phyloP scores from a whole-genome alignment of 2,888 invertebrate species.

The Erynnis tages region DNA sequence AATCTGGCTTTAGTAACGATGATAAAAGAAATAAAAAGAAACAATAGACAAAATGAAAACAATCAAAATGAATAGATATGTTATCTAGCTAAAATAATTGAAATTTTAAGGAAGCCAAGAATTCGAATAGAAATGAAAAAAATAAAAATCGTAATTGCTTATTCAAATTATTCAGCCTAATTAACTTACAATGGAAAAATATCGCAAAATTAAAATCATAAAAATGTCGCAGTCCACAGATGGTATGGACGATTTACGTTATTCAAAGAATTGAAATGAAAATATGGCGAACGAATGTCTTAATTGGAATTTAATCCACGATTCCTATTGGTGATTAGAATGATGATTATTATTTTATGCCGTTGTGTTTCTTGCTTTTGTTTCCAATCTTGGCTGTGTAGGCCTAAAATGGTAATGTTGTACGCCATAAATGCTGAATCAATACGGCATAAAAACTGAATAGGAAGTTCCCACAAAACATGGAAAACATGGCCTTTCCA shows the following conservation, averaged over 20 bases:
- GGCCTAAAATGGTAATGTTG: background rate
- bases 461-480: background rate
- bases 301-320: conserved; percentile 11
- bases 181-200: conserved; percentile 18
- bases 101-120: background rate
- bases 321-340: background rate
- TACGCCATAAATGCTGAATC: background rate
- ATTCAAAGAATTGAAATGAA: conserved; percentile 5
- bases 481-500: too few relatives aligned
- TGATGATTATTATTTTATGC: background rate
- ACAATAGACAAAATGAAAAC: background rate
- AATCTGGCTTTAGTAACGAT: background rate
- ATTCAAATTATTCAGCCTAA: conserved; percentile 8
- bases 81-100: background rate
- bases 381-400: background rate
- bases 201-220: conserved; percentile 1
- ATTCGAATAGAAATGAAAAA: background rate
- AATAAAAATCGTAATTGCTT: conserved; percentile 8
- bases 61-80: background rate
- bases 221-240: background rate
- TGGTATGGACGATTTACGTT: background rate
- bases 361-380: background rate
- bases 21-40: background rate
- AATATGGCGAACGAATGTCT: background rate
- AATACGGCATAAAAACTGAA: background rate